Base-by-base conservation (phyloP, 2,888 invertebrate species). In the Cotesia congregata region DNA sequence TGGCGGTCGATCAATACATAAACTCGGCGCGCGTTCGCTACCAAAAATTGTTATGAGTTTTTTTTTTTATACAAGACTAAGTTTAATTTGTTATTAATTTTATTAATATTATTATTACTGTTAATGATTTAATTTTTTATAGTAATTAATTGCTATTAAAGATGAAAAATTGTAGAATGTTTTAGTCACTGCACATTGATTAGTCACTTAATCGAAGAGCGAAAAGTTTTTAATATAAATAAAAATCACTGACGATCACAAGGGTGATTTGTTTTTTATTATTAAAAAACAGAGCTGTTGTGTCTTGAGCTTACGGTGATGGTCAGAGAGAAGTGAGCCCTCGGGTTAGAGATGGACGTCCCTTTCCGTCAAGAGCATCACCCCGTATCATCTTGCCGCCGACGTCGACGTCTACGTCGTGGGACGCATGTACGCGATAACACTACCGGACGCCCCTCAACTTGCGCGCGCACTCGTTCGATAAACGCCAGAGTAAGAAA, bases 381-480 rank as follows among this genome's bases (percentile, higher is more conserved):
- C 39, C 50, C 40, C 20, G 70, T 15, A 41, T 70, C 12, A 70
- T 17, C 50, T 12, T 12, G 50, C 50, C 50, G 50, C 12, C 50
- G 50, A 50, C 2, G 50, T 50, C 50, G 50, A 50, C 50, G 50
- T 64, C 64, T 64, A 64, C 65, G 50, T 67, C 67, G 41, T 73
- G 65, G 73, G 30, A 73, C 67, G 65, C 50, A 50, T 50, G 50
- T 50, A 50, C 50, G 12, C 50, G 50, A 50, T 50, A 50, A 50
- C 59, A 50, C 50, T 1, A 59, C 82, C 81, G 87, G 81, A 85
- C 86, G 86, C 87, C 88, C 88, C 86, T 82, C 81, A 75, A 76
- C 76, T 77, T 88, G 89, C 89, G 89, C 89, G 89, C 89, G 89
- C 89, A 89, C 79, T 86, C 85, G 89, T 87, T 89, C 89, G 89